Evolutionary conservation across 2,888 invertebrate genomes (phyloP).

Genomic region (Onchidella celtica): DNA sequence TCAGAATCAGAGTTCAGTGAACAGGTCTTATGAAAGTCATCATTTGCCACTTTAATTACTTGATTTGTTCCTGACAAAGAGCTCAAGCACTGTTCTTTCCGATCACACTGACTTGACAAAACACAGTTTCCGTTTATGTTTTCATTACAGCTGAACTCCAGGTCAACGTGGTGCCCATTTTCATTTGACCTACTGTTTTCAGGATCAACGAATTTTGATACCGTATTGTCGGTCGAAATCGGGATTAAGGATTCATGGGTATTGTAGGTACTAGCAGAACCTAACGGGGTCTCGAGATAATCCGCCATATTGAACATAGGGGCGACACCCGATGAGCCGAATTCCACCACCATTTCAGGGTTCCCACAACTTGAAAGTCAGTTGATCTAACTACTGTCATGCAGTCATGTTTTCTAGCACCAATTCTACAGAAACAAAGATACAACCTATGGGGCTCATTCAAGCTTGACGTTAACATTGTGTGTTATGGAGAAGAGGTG

Average conservation of each 20-base stretch:
- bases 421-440: background rate
- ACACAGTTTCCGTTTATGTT: too few relatives aligned
- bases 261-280: background rate
- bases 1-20: background rate
- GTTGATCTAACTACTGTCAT: background rate
- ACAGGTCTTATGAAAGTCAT: conserved; percentile 1
- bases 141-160: too few relatives aligned
- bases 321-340: background rate
- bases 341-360: conserved; percentile 24
- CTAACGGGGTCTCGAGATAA: background rate
- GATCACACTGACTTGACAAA: too few relatives aligned
- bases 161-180: too few relatives aligned
- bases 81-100: too few relatives aligned
- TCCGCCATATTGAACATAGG: conserved; percentile 40
- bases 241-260: background rate
- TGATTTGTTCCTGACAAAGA: too few relatives aligned
- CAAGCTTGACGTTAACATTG: background rate
- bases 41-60: too few relatives aligned
- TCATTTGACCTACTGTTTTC: background rate
- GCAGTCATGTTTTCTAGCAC: background rate
- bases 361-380: conserved; percentile 8
- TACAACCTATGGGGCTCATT: background rate
- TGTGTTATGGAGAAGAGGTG: background rate
- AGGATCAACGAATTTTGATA: background rate
- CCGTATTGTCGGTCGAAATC: background rate